These are phyloP conservation scores for Helicoverpa zea DNA, from an alignment of 1,140 invertebrate species.

Conservation along the genomic window DNA sequence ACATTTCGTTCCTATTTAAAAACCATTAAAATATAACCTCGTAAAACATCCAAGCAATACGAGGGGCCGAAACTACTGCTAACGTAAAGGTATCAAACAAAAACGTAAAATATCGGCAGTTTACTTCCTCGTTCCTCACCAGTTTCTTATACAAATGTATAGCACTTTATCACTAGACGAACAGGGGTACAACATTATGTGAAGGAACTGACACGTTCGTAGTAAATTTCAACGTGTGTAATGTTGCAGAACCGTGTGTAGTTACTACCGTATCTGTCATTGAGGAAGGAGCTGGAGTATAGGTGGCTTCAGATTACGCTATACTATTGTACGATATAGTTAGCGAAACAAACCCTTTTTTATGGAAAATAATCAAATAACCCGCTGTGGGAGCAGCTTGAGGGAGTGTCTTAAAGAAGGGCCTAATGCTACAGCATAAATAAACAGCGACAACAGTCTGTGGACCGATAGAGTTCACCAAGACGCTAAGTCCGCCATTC, in stretches of 20 bases:
- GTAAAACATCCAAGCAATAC: background rate
- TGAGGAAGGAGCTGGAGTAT: background rate
- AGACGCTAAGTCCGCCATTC: too few relatives aligned
- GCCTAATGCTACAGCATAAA: too few relatives aligned
- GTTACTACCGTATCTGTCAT: conserved; percentile 26
- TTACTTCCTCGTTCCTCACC: conserved; percentile 4
- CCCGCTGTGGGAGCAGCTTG: too few relatives aligned
- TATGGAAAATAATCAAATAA: too few relatives aligned
- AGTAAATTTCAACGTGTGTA: conserved; percentile 28
- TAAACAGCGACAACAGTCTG: too few relatives aligned
- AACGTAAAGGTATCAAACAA: background rate
- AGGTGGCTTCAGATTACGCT: too few relatives aligned
- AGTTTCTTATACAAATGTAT: conserved; percentile 31
- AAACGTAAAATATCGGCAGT: background rate
- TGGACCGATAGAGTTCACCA: too few relatives aligned
- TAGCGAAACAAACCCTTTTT: too few relatives aligned
- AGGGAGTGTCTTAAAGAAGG: too few relatives aligned
- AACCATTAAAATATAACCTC: background rate
- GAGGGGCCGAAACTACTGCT: too few relatives aligned
- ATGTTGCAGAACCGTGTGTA: conserved; percentile 17
- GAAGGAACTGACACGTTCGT: background rate
- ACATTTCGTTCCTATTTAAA: too few relatives aligned
- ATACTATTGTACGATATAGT: too few relatives aligned
- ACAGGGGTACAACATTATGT: background rate
- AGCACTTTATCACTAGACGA: conserved; percentile 8